Conservation (phyloP, 2,797 vertebrate species). For the Galaxias olidus region DNA sequence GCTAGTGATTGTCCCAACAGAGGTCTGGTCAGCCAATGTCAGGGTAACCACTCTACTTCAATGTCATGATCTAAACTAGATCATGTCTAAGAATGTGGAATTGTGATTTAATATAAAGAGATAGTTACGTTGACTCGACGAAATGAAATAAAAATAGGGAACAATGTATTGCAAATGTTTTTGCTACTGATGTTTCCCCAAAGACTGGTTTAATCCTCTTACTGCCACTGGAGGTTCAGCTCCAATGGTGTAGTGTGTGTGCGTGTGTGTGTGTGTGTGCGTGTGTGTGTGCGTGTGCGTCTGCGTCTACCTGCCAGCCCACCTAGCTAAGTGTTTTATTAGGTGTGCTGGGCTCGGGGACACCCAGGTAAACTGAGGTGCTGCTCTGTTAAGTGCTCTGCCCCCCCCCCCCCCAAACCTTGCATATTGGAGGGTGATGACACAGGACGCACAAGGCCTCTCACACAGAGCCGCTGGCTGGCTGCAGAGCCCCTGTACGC, state of each 20-base stretch:
- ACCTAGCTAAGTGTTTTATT: slow-evolving; percentile 54
- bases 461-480: slow-evolving; percentile 63
- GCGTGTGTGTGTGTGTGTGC: slow-evolving; percentile 21
- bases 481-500: slow-evolving; percentile 39
- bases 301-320: not conserved
- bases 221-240: no score
- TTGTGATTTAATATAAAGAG: no score
- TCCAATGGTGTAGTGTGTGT: not conserved
- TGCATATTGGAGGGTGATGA: slow-evolving; percentile 86
- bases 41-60: no score
- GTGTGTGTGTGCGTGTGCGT: slow-evolving; percentile 8
- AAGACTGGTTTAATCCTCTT: no score
- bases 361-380: slow-evolving; percentile 44
- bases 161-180: no score
- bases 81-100: no score
- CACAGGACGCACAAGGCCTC: slow-evolving; percentile 74
- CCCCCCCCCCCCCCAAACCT: slow-evolving; percentile 27
- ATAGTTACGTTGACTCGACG: no score
- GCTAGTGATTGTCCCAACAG: no score
- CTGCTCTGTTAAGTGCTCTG: slow-evolving; percentile 51
- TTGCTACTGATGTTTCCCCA: no score
- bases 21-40: no score
- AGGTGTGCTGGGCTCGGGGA: slow-evolving; percentile 43
- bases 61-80: no score
- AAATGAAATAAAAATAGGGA: no score